Percentiles rank a stretch among this genome's conserved stretches.
Evolutionary conservation across 2,797 vertebrate species (phyloP).

Genomic region (Notoglanidium macrostoma): DNA sequence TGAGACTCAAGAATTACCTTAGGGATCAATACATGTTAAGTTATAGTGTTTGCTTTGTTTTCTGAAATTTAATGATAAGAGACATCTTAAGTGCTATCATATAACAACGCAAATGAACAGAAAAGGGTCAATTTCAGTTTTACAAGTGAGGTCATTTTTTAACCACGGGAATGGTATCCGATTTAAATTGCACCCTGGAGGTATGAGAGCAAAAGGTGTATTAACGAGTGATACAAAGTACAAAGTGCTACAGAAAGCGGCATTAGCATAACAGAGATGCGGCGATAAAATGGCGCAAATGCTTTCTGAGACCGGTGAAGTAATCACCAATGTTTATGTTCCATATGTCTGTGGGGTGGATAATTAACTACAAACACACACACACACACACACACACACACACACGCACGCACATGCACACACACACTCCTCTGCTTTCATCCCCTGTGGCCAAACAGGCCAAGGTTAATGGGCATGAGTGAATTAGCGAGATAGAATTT

Average conservation of each 20-base stretch:
- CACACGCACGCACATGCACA: conserved; percentile 9
- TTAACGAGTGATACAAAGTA: conserved; percentile 4
- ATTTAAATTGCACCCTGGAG: conserved; percentile 9
- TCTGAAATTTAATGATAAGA: not conserved
- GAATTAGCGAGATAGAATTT: conserved; percentile 47
- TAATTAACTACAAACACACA: conserved; percentile 49
- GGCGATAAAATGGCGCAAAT: conserved; percentile 32
- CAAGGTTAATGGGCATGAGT: conserved; percentile 51
- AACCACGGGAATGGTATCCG: not conserved
- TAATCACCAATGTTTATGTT: conserved; percentile 58
- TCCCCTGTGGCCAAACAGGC: conserved; percentile 33
- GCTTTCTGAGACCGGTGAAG: conserved; percentile 47
- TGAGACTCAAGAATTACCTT: not conserved
- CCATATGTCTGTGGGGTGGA: conserved; percentile 48
- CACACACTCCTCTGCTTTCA: conserved; percentile 30
- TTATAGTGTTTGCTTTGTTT: not conserved
- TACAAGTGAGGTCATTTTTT: not conserved
- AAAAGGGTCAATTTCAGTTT: not conserved
- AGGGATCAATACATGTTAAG: not conserved
- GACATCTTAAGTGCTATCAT: not conserved
- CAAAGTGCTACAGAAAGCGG: conserved; percentile 6
- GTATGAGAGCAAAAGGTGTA: not conserved
- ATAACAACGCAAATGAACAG: not conserved
- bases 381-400: not conserved
- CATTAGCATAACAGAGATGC: not conserved